A percentile compares a stretch with the other conserved stretches of the same genome.
Conservation (phyloP, 1,140 invertebrate species). For the Daktulosphaira vitifoliae region DNA sequence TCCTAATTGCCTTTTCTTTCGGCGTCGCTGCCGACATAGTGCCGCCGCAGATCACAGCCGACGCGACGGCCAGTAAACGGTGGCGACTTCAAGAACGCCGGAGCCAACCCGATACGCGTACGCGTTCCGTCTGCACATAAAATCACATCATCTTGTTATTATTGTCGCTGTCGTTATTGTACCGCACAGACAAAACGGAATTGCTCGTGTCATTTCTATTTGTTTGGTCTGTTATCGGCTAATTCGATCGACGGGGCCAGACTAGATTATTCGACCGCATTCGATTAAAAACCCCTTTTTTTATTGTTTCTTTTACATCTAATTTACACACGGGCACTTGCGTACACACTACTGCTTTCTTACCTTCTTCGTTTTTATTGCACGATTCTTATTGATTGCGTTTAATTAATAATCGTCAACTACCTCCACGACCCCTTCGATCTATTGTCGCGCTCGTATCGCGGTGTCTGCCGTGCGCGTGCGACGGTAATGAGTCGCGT, state of each 20-base stretch:
- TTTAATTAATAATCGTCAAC: slow-evolving; percentile 30
- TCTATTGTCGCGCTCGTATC: no score
- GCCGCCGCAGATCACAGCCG: neutral
- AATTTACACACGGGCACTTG: no score
- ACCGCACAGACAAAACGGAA: neutral
- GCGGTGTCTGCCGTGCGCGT: no score
- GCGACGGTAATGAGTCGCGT: slow-evolving; percentile 14
- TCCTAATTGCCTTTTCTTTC: neutral
- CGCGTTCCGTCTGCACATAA: no score
- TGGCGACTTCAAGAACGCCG: neutral
- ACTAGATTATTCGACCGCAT: neutral
- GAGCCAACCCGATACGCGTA: neutral
- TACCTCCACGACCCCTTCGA: neutral
- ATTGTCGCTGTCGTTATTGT: no score
- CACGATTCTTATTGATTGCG: neutral
- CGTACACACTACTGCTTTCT: no score
- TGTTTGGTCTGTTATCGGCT: slow-evolving; percentile 5
- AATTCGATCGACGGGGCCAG: slow-evolving; percentile 14
- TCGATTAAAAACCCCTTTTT: no score
- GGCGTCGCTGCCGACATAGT: neutral
- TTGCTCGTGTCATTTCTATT: slow-evolving; percentile 7
- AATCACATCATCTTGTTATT: no score
- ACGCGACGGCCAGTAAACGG: neutral
- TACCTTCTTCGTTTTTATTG: neutral
- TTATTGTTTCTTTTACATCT: neutral